Evolutionary conservation across 2,797 vertebrate genomes (phyloP).

Genomic region (Pitangus sulphuratus): DNA sequence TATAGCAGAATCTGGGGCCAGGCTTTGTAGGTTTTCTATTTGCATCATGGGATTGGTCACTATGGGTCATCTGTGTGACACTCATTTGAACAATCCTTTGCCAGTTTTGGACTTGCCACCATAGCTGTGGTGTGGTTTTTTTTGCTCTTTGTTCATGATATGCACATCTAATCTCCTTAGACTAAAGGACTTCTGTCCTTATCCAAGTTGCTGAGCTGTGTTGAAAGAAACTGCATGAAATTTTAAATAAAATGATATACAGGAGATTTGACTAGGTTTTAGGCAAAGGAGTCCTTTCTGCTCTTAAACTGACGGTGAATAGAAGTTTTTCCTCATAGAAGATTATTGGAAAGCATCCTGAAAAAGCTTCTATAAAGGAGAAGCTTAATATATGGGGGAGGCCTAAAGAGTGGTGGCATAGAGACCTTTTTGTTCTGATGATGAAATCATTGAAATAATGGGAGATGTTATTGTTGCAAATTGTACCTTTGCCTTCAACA

Average conservation of each 20-base stretch:
- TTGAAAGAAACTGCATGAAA: not conserved
- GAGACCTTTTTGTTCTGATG: not conserved
- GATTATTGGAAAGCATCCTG: not conserved
- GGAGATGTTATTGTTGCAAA: not conserved
- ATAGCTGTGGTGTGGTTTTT: not conserved
- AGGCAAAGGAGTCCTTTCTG: not conserved
- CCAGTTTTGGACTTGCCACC: not conserved
- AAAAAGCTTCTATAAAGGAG: not conserved
- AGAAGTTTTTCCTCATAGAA: not conserved
- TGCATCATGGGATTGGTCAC: not conserved
- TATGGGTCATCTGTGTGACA: not conserved
- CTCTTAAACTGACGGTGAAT: not conserved
- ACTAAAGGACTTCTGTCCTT: not conserved
- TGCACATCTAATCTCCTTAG: not conserved
- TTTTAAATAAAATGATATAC: not conserved
- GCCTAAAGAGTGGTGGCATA: not conserved
- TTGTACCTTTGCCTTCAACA: slow-evolving; percentile 2
- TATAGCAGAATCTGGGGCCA: not conserved
- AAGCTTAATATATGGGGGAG: not conserved
- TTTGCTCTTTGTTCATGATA: not conserved
- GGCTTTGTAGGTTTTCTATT: not conserved
- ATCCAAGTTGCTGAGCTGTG: not conserved
- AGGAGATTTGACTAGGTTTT: not conserved
- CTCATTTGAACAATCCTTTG: not conserved
- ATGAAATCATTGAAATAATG: not conserved